phyloP scores from a whole-genome alignment of 2,113 vertebrate species.

The Hemicordylus capensis region DNA sequence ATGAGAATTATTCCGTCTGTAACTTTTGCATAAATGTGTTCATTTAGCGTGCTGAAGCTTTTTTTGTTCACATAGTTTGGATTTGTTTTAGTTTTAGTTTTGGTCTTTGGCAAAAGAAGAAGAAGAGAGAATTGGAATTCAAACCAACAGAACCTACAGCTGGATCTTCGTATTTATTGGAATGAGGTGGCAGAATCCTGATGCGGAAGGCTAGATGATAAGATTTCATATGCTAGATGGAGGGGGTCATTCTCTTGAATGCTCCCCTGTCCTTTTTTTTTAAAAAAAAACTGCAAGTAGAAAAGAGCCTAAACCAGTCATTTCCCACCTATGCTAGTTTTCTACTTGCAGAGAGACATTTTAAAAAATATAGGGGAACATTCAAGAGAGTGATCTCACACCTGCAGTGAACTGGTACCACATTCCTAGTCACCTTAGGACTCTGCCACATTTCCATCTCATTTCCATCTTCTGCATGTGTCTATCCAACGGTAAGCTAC shows the following conservation, averaged over 20 bases:
- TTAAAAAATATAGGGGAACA: background rate
- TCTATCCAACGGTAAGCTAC: background rate
- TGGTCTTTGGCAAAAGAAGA: too few relatives aligned
- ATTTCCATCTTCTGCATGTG: background rate
- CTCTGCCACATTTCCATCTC: background rate
- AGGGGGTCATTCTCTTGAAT: too few relatives aligned
- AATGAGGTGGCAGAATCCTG: background rate
- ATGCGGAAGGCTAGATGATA: background rate
- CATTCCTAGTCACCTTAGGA: background rate
- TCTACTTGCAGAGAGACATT: background rate
- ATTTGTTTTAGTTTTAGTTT: too few relatives aligned
- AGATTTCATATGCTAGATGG: too few relatives aligned
- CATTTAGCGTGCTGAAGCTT: background rate
- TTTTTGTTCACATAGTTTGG: background rate
- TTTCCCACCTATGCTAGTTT: too few relatives aligned
- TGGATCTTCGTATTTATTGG: too few relatives aligned
- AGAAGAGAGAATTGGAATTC: background rate
- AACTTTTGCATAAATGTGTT: background rate
- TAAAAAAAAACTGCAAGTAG: too few relatives aligned
- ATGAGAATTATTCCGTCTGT: background rate
- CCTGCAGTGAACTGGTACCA: background rate
- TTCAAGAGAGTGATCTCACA: background rate
- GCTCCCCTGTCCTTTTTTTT: too few relatives aligned
- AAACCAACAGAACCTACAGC: background rate
- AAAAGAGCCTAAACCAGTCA: too few relatives aligned